Percentiles rank a stretch among this genome's conserved stretches.
These are phyloP conservation scores for Volucella inflata DNA, from an alignment of 2,888 invertebrate species.

Conservation along the genomic window DNA sequence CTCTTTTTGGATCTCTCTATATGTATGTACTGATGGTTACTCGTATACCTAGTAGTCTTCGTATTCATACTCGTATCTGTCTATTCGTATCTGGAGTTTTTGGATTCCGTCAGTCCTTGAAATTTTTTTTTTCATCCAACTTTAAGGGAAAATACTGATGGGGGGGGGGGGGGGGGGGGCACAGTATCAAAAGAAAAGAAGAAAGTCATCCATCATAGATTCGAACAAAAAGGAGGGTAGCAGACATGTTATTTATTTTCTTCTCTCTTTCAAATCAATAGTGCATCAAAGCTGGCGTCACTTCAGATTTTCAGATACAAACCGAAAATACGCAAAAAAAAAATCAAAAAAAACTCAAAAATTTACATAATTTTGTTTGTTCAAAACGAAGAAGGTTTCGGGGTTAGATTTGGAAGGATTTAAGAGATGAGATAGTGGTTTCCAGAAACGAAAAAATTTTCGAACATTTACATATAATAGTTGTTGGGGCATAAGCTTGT, in stretches of 20 bases:
- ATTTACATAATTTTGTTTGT: slow-evolving; percentile 73
- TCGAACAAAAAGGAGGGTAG: slow-evolving; percentile 42
- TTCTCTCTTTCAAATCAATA: slow-evolving; percentile 54
- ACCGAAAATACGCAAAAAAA: slow-evolving; percentile 23
- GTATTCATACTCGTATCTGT: neutral
- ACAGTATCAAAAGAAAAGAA: slow-evolving; percentile 5
- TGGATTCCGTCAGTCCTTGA: slow-evolving; percentile 61
- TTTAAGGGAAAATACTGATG: slow-evolving; percentile 1
- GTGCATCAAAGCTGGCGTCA: slow-evolving; percentile 72
- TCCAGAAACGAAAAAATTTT: slow-evolving; percentile 25
- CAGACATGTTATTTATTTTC: slow-evolving; percentile 50
- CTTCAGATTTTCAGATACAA: slow-evolving; percentile 68
- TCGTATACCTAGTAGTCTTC: no score
- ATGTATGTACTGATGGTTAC: no score
- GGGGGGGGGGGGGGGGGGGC: neutral
- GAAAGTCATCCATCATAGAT: slow-evolving; percentile 72
- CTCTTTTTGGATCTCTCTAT: slow-evolving; percentile 37
- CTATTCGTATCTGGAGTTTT: slow-evolving; percentile 38
- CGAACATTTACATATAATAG: slow-evolving; percentile 43
- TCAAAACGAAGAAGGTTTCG: slow-evolving; percentile 12
- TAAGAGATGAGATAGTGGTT: slow-evolving; percentile 48
- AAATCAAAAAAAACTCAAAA: neutral
- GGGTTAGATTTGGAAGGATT: slow-evolving; percentile 42
- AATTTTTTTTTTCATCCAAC: slow-evolving; percentile 10
- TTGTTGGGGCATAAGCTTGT: slow-evolving; percentile 18